Base-by-base conservation (phyloP, 2,888 invertebrate genomes). In the Diplazon laetatorius region DNA sequence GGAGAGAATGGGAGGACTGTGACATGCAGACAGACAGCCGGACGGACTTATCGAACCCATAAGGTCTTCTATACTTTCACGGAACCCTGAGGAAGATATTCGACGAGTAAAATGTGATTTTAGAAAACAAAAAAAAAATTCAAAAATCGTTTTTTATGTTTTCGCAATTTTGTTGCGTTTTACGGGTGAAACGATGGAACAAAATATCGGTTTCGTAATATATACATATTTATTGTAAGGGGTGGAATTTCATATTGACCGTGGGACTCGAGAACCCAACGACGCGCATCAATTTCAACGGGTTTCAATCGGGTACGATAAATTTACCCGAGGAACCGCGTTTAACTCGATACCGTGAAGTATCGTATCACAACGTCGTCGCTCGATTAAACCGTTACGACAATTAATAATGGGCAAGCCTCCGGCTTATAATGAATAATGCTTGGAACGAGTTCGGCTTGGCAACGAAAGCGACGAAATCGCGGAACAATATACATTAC, bases 361-460 rank as follows among this genome's bases (percentile, higher is more conserved):
- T 63, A 69, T 62, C 62, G 8, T n/a, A 55, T 14, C 22, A 16
- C 44, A n/a, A 37, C 6, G 52, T 68, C 60, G 35, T 30, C 14
- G 10, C 3, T 44, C 62, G 52, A 42, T 55, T 74, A 60, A 68
- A 42, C 44, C 44, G 16, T 5, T 30, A 30, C 30, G 30, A 30
- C 30, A 30, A 30, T 30, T 30, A 30, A 30, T 30, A 6, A 30
- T 30, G 30, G 2, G 30, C 30, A 2, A 2, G 30, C 2, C 6
- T 30, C 30, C n/a, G 39, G 12, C 52, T 68, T 20, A 37, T 60
- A 52, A 74, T 74, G 37, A 62, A 62, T 44, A 14, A 66, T 68
- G 10, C 9, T n/a, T 25, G 6, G 30, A 16, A 35, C 37, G 10
- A n/a, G n/a, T 39, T 50, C 18, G 30, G 48, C 14, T 44, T 14